Base-by-base conservation (phyloP, 2,113 vertebrate genomes). In the Madoqua kirkii region DNA sequence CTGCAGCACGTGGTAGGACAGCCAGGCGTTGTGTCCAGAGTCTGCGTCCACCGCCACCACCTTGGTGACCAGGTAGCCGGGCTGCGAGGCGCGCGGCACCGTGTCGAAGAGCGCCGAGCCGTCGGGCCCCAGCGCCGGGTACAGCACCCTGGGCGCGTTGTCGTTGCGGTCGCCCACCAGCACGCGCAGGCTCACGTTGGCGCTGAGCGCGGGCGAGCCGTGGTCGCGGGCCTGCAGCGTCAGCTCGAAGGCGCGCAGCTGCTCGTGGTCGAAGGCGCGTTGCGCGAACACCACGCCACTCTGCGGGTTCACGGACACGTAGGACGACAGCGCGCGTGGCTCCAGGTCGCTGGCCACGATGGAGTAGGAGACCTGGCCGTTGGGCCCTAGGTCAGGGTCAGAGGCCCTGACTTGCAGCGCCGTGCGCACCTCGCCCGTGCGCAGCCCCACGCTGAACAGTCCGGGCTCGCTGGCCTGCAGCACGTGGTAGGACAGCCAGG, bases 1-100 rank as follows among this genome's bases (percentile, higher is more conserved):
- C 60, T 64, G 60, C 60, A 64, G 60, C 60, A 64, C 60, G 31
- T 64, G 62, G 31, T 64, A 64, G 6, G 98, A 99, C 4, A 99
- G 99, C 99, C 99, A 99, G 16, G 99, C 99, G 48, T 99, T 99
- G 93, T 98, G 99, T 31, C 99, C 99, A 0, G 97, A 97, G 19
- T 96, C 85, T 0, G 97, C 96, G n/a, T 97, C 96, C 71, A 97
- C 96, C 3, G 97, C 50, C 25, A 59, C 57, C 57, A 59, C 57
- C 4, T 59, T 59, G 57, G 57, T 59, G 57, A 59, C 57, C 0
- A 59, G 25, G 25, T 59, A 59, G 57, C 57, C 57, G 57, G 25
- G 57, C 27, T 60, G 57, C 57, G 57, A 25, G 11, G 57, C 25
- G 25, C 57, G 59, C 0, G 59, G 59, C 27, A 60, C 59, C 59